These are phyloP conservation scores for Liasis olivaceus DNA, from an alignment of 2,797 vertebrate species.

Conservation along the genomic window DNA sequence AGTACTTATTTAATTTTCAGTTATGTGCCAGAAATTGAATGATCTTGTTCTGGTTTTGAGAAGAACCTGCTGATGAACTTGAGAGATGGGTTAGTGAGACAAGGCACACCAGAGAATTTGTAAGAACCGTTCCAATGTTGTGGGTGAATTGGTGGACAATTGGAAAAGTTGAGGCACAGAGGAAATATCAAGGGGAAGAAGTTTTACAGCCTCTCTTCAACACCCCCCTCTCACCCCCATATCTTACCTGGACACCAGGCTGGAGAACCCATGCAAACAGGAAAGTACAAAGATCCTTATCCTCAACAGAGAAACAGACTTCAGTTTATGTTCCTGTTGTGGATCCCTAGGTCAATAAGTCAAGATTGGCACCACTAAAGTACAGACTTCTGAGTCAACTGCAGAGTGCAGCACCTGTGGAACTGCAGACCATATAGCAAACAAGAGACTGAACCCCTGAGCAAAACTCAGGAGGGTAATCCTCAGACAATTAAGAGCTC, in stretches of 20 bases:
- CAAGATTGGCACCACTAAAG: background rate
- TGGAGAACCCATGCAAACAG: background rate
- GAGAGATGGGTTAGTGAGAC: background rate
- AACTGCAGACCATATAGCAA: background rate
- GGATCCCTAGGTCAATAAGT: background rate
- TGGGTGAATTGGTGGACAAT: background rate
- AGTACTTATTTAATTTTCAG: background rate
- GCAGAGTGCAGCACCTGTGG: background rate
- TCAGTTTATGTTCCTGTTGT: background rate
- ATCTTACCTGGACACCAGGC: background rate
- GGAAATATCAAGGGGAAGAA: background rate
- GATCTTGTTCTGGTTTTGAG: background rate
- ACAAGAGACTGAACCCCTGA: background rate
- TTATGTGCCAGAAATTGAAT: background rate
- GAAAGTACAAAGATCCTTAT: background rate
- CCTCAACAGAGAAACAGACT: background rate
- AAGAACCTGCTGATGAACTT: background rate
- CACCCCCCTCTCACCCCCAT: too few relatives aligned
- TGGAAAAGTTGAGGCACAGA: background rate
- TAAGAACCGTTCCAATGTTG: background rate
- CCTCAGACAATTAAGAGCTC: background rate
- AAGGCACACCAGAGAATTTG: background rate
- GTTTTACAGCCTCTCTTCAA: background rate
- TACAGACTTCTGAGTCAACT: background rate
- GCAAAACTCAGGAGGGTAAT: background rate